Percentiles rank a stretch among this genome's conserved stretches.
These are phyloP conservation scores for Drosophila persimilis DNA, from an alignment of 1,140 invertebrate genomes.

Conservation along the genomic window DNA sequence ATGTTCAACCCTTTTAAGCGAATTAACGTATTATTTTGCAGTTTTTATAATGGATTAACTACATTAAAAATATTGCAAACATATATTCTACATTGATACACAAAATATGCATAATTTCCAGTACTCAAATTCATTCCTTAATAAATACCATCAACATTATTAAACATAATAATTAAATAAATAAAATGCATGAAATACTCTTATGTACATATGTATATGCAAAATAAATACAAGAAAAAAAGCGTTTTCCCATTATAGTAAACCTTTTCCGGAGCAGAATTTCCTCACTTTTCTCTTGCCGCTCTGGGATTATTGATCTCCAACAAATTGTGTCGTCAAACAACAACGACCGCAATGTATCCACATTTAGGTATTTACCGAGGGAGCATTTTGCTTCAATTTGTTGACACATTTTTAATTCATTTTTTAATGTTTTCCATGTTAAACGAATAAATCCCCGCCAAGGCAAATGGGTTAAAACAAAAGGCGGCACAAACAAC, in stretches of 20 bases:
- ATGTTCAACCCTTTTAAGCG: too few relatives aligned
- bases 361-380: slow-evolving; percentile 57
- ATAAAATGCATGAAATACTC: background rate
- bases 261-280: background rate
- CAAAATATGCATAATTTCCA: background rate
- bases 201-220: too few relatives aligned
- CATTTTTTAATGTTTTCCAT: slow-evolving; percentile 31
- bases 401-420: slow-evolving; percentile 31
- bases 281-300: background rate
- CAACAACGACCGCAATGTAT: slow-evolving; percentile 16
- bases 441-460: slow-evolving; percentile 56
- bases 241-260: background rate
- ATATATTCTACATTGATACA: background rate
- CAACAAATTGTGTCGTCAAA: slow-evolving; percentile 31
- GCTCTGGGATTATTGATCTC: too few relatives aligned
- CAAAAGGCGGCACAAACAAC: background rate
- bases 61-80: background rate
- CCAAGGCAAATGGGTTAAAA: slow-evolving; percentile 34
- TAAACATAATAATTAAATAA: slow-evolving; percentile 8
- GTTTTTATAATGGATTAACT: too few relatives aligned
- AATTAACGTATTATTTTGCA: too few relatives aligned
- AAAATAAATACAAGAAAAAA: background rate
- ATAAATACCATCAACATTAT: background rate
- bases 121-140: background rate
- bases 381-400: slow-evolving; percentile 49